Evolutionary conservation across 2,113 vertebrate species (phyloP).

Genomic region (Dipodomys stephensi): DNA sequence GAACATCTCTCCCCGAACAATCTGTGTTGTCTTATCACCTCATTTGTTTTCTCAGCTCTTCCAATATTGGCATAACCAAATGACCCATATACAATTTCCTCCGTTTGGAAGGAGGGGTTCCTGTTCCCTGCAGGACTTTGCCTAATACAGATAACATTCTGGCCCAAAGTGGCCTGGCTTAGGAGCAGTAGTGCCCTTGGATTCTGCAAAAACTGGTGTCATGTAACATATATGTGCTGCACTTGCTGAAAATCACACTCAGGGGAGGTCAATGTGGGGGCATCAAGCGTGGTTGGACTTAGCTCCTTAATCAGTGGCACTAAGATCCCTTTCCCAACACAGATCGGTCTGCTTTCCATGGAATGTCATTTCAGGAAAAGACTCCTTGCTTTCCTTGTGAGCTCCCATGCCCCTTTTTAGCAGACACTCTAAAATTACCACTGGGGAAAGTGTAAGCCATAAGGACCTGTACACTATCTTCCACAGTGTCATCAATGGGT

Average conservation of each 20-base stretch:
- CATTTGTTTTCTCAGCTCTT: constrained; percentile 12
- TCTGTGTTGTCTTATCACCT: not conserved
- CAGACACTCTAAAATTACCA: not conserved
- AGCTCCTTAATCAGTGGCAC: not conserved
- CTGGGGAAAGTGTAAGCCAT: not conserved
- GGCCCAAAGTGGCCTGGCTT: not conserved
- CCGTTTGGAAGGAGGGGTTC: not conserved
- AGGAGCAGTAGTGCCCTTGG: not conserved
- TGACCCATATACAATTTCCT: not conserved
- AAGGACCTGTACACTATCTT: not conserved
- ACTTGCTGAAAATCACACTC: not conserved
- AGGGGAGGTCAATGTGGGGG: not conserved
- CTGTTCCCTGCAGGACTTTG: not conserved
- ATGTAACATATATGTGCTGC: fast-evolving
- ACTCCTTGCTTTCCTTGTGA: not conserved
- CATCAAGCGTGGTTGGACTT: not conserved
- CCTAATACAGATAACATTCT: not conserved
- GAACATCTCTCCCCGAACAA: too few species aligned
- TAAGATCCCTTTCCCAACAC: not conserved
- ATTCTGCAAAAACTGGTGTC: not conserved
- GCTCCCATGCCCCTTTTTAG: not conserved
- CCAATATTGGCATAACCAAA: not conserved
- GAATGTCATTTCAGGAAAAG: not conserved
- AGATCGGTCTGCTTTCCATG: not conserved
- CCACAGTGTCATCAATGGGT: not conserved